Percentiles rank a stretch among this genome's conserved stretches.
Evolutionary conservation across 2,113 vertebrate species (phyloP).

Genomic region (Mustelus asterias): DNA sequence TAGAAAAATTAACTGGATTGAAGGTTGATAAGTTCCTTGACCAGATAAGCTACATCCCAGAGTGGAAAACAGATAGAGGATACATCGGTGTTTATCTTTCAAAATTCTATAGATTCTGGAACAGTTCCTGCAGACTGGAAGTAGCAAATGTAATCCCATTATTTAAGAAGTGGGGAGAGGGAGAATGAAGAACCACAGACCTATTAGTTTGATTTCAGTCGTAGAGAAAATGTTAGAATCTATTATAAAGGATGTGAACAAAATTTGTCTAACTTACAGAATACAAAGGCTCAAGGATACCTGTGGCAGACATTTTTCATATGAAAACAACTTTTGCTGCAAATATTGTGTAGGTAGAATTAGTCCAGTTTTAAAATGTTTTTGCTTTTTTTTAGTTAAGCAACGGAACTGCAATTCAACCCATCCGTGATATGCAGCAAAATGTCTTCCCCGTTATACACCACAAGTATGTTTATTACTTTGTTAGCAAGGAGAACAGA

Average conservation of each 20-base stretch:
- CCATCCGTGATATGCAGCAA: conserved; percentile 55
- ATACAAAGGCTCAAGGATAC: not conserved
- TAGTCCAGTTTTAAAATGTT: not conserved
- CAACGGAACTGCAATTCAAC: conserved; percentile 73
- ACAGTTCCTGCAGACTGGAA: too few species aligned
- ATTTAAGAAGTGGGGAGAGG: too few species aligned
- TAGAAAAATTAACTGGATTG: too few species aligned
- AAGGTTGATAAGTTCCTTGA: too few species aligned
- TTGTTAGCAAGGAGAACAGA: conserved; percentile 74
- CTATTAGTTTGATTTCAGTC: too few species aligned
- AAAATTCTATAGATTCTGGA: too few species aligned
- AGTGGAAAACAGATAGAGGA: too few species aligned
- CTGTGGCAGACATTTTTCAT: not conserved
- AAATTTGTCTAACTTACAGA: not conserved
- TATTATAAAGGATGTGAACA: not conserved
- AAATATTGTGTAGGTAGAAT: not conserved
- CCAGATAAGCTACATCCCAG: too few species aligned
- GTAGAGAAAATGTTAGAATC: too few species aligned
- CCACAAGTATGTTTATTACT: conserved; percentile 83
- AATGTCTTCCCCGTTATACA: conserved; percentile 68
- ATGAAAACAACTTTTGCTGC: not conserved
- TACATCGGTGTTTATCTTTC: too few species aligned
- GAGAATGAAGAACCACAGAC: too few species aligned
- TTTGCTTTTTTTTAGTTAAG: conserved; percentile 54
- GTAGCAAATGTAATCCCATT: too few species aligned